Conservation (phyloP, 2,797 vertebrate genomes). For the Lutjanus campechanus region DNA sequence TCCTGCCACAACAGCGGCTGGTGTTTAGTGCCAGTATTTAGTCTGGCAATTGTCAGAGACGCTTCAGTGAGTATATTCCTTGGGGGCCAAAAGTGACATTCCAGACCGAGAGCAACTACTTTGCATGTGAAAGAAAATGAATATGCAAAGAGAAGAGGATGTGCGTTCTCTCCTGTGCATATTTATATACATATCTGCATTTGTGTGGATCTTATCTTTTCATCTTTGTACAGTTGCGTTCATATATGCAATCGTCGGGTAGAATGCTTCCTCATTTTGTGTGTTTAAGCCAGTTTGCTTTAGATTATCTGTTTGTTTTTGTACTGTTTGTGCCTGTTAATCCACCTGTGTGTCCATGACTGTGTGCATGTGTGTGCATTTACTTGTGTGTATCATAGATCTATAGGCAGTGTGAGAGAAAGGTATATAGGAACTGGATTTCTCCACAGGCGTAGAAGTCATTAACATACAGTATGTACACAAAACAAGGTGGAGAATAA, state of each 20-base stretch:
- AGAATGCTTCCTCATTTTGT: conserved; percentile 8
- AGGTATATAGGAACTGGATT: conserved; percentile 16
- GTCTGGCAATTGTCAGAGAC: conserved; percentile 78
- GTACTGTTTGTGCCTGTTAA: conserved; percentile 2
- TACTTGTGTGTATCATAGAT: not conserved
- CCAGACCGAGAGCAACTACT: conserved; percentile 67
- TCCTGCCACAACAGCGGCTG: conserved; percentile 70
- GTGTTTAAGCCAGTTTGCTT: conserved; percentile 19
- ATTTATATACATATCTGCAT: conserved; percentile 43
- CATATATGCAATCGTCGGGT: not conserved
- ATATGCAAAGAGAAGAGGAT: conserved; percentile 68
- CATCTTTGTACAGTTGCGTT: conserved; percentile 14
- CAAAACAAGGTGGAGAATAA: conserved; percentile 1
- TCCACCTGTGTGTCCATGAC: conserved; percentile 1
- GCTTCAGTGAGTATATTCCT: conserved; percentile 71
- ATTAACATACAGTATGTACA: conserved; percentile 4
- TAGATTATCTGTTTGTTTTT: conserved; percentile 27
- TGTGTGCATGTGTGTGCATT: not conserved
- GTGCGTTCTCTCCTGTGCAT: conserved; percentile 31
- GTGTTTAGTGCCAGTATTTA: conserved; percentile 76
- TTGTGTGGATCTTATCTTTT: conserved; percentile 32
- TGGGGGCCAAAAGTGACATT: conserved; percentile 72
- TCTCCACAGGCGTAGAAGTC: not conserved
- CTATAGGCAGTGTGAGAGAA: not conserved
- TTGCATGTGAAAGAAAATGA: conserved; percentile 76